Conservation (phyloP, 2,888 invertebrate species). For the Netelia fuscicornis region DNA sequence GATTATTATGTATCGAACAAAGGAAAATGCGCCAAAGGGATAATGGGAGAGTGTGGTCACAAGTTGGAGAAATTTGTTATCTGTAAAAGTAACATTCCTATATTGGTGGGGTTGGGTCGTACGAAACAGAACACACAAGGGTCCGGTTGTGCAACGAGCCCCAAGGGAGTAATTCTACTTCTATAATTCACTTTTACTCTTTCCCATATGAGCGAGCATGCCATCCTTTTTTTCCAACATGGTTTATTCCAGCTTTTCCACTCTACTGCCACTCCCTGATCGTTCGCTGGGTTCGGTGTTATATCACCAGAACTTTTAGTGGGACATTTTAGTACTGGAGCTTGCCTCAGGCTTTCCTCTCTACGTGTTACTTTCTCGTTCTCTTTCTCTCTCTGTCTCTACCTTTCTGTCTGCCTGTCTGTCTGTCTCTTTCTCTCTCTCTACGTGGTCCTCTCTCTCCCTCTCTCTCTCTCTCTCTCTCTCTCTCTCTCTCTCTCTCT, state of each 20-base stretch:
- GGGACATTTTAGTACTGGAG: conserved; percentile 35
- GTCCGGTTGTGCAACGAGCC: conserved; percentile 59
- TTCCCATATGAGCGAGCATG: conserved; percentile 32
- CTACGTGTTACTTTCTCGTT: conserved; percentile 27
- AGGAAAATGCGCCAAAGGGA: not conserved
- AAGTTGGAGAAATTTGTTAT: conserved; percentile 35
- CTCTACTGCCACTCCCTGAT: conserved; percentile 48
- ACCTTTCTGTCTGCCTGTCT: no score
- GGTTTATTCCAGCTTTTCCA: not conserved
- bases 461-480: conserved; percentile 7
- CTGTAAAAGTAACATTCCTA: conserved; percentile 26
- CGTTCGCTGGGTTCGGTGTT: conserved; percentile 52
- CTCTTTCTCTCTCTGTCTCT: no score
- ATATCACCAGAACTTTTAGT: conserved; percentile 50
- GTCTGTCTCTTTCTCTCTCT: no score
- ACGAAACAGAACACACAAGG: conserved; percentile 16
- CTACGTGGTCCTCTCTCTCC: no score
- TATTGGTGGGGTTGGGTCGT: conserved; percentile 70
- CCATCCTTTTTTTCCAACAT: not conserved
- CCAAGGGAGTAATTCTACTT: conserved; percentile 75
- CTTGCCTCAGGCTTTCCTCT: not conserved
- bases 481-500: conserved; percentile 32
- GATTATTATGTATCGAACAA: conserved; percentile 24
- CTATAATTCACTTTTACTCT: conserved; percentile 74
- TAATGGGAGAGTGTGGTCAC: not conserved